Conservation (phyloP, 2,113 vertebrate species). For the Strix aluco region DNA sequence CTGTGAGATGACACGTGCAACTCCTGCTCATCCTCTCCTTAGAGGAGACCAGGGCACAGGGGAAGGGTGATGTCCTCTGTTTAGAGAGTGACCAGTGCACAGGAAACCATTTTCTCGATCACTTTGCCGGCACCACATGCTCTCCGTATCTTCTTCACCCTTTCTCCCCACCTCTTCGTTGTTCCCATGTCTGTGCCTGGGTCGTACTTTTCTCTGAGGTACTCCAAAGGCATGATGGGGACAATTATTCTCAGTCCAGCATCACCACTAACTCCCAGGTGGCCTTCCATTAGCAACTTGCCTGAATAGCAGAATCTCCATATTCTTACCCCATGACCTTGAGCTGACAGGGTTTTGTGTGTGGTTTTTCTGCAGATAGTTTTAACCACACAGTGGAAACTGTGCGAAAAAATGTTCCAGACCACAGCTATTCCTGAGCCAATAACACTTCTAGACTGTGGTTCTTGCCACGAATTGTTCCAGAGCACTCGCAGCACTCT, state of each 20-base stretch:
- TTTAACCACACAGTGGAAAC: not conserved
- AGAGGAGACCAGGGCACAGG: not conserved
- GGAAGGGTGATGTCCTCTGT: not conserved
- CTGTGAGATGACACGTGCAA: not conserved
- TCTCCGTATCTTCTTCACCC: not conserved
- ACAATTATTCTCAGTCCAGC: not conserved
- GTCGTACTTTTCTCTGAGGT: not conserved
- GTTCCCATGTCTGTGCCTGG: not conserved
- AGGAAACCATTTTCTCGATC: not conserved
- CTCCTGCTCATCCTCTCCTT: not conserved
- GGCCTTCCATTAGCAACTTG: not conserved
- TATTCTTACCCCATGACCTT: not conserved
- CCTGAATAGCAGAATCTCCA: not conserved
- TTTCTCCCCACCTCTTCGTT: not conserved
- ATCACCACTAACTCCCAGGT: not conserved
- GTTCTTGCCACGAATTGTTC: not conserved
- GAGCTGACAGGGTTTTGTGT: not conserved
- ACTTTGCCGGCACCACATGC: not conserved
- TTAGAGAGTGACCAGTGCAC: not conserved
- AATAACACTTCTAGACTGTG: not conserved
- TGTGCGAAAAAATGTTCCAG: fast-evolving
- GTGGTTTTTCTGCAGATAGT: not conserved
- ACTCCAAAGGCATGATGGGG: fast-evolving
- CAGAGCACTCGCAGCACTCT: not conserved
- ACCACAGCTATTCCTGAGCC: not conserved